These are phyloP conservation scores for Eristalinus aeneus DNA, from an alignment of 2,888 invertebrate genomes.

Conservation along the genomic window DNA sequence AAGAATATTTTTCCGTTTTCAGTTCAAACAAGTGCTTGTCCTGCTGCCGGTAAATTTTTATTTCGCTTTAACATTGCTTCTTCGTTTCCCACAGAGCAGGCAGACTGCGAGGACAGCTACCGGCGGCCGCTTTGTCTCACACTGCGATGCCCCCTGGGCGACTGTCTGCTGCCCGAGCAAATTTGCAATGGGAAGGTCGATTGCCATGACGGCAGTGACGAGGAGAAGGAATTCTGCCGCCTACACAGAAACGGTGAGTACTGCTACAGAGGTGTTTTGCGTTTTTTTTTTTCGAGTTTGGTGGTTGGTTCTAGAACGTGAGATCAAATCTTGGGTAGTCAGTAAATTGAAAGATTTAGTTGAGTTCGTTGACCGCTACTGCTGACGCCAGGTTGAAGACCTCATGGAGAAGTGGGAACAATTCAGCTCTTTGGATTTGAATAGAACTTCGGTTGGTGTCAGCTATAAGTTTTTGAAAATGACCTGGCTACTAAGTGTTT, in stretches of 20 bases:
- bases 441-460: too few relatives aligned
- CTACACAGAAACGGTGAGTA: conserved; percentile 73
- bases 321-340: too few relatives aligned
- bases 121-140: conserved; percentile 80
- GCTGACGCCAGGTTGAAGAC: too few relatives aligned
- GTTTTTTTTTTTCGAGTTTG: conserved; percentile 5
- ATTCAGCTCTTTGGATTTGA: too few relatives aligned
- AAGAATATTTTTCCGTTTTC: background rate
- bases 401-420: too few relatives aligned
- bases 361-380: too few relatives aligned
- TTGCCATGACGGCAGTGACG: conserved; percentile 87
- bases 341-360: too few relatives aligned
- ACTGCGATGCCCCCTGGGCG: conserved; percentile 87
- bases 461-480: too few relatives aligned
- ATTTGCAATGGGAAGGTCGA: conserved; percentile 86
- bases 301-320: too few relatives aligned
- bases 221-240: conserved; percentile 79
- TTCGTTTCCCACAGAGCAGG: conserved; percentile 73
- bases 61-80: conserved; percentile 2
- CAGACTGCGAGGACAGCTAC: conserved; percentile 74
- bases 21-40: background rate
- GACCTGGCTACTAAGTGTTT: too few relatives aligned
- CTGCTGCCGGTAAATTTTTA: conserved; percentile 37
- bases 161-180: conserved; percentile 83
- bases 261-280: background rate